Evolutionary conservation across 2,113 vertebrate species (phyloP), one percentile per base, ranked within the genome.

Genomic region (Equus quagga): DNA sequence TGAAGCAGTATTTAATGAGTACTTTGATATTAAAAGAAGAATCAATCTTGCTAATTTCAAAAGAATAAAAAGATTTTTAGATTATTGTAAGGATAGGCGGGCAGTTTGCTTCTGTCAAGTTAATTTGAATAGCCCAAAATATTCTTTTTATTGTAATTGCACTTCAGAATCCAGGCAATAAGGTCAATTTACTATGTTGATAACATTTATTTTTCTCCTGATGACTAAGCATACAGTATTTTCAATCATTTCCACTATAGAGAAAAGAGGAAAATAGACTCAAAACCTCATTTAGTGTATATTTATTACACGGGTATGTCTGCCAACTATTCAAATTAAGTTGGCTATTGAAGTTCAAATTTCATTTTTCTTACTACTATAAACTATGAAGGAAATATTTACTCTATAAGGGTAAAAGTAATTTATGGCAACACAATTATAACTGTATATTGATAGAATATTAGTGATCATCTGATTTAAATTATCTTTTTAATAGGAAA

Each of bases 1-100:
- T 54, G 12, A 89, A 78, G 41, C 23, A 54, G 4, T 6, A 51
- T 33, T 84, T 87, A 78, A 82, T 86, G 54, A 70, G 9, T 36
- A 80, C 67, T 88, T 93, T 85, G 67, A 44, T 93, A 76, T 23
- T 79, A 73, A 97, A 87, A 73, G 79, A 88, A 88, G 64, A 95
- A 46, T 28, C 26, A 90, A n/a, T 56, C 28, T 62, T 96, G 76
- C 21, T 94, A 80, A 79, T 84, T 84, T 91, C 17, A 72, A 94
- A 94, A 81, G 17, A 90, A 70, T 86, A 60, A 46, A 15, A 94
- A 72, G 10, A 67, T 10, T 51, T 23, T 33, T 67, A 75, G 23
- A 84, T 89, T 84, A 67, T 94, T 85, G 4, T 84, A 62, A 72
- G 14, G 17, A 4, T 15, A 5, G 6, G 17, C 36, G 23, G 15